These are phyloP conservation scores for Acanthisitta chloris DNA, from an alignment of 2,113 vertebrate genomes.

Conservation along the genomic window DNA sequence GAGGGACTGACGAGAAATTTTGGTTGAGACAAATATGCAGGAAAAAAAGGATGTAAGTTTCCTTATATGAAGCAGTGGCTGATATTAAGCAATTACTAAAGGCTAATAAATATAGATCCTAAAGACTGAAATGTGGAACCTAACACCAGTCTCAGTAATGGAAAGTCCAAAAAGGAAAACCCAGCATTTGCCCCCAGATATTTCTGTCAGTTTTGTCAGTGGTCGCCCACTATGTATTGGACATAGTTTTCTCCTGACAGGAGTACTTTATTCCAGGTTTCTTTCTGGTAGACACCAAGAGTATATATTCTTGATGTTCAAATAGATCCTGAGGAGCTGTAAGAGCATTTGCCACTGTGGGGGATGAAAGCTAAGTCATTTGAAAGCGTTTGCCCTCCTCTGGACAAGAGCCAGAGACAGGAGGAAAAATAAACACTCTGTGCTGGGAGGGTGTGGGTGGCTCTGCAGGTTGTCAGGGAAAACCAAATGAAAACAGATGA, in stretches of 20 bases:
- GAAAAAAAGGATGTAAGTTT: neutral
- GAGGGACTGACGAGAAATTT: neutral
- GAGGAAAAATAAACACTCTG: neutral
- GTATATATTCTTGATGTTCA: neutral
- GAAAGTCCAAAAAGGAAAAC: neutral
- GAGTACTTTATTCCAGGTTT: neutral
- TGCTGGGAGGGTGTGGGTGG: neutral
- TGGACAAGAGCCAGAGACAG: neutral
- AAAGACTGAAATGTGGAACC: neutral
- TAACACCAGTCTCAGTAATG: neutral
- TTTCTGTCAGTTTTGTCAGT: neutral
- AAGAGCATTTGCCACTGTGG: neutral
- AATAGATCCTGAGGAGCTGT: neutral
- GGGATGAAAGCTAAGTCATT: neutral
- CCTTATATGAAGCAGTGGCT: neutral
- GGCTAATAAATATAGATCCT: neutral
- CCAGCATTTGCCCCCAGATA: neutral
- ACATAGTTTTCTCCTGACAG: neutral
- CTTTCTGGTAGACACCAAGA: neutral
- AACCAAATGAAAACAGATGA: neutral
- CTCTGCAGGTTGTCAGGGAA: neutral
- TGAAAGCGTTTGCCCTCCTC: neutral
- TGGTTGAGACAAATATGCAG: neutral
- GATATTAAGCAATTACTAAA: neutral
- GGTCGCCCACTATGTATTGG: neutral